Evolutionary conservation across 2,797 vertebrate genomes (phyloP), one percentile per base, ranked within the genome.

Genomic region (Erpetoichthys calabaricus): DNA sequence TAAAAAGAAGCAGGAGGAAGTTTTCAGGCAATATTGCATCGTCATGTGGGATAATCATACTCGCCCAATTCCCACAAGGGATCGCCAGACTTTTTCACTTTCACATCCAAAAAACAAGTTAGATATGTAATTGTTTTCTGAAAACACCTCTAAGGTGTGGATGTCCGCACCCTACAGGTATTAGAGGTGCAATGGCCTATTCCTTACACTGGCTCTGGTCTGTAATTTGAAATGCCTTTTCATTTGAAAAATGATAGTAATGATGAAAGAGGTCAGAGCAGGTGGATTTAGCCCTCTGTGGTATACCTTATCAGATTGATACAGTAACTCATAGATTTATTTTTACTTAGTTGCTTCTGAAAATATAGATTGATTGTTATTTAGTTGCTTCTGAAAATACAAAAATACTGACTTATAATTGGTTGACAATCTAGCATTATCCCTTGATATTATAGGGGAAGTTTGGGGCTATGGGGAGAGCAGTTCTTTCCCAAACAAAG

Each of bases 31-130:
- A 60, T 59, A 60, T 64, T 65, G 51, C 55, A 74, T 73, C 66
- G 65, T 72, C 71, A 74, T 86, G 83, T 87, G 85, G 81, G 84
- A 87, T 80, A 71, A 72, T 81, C 74, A 76, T 78, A 83, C 75
- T 80, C 73, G 67, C 67, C 70, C 62, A 67, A 74, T 86, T 87
- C 85, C 84, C 85, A 87, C 82, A 85, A 62, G 62, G 66, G 62
- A 55, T 60, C 51, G 67, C 69, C 72, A 61, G 51, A 25, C 73
- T 78, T 73, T 74, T 71, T 77, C 68, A 73, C 74, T 77, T 76
- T 75, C 78, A 74, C 68, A 64, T 68, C 63, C 71, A 80, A 77
- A 63, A 80, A 84, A 80, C 75, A 79, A 75, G 69, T 73, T 73
- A 80, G 64, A 70, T 64, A 66, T 66, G 64, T 74, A 75, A 74